Evolutionary conservation across 2,797 vertebrate species (phyloP), one percentile per base, ranked within the genome.

Genomic region (Austrolebias charrua): DNA sequence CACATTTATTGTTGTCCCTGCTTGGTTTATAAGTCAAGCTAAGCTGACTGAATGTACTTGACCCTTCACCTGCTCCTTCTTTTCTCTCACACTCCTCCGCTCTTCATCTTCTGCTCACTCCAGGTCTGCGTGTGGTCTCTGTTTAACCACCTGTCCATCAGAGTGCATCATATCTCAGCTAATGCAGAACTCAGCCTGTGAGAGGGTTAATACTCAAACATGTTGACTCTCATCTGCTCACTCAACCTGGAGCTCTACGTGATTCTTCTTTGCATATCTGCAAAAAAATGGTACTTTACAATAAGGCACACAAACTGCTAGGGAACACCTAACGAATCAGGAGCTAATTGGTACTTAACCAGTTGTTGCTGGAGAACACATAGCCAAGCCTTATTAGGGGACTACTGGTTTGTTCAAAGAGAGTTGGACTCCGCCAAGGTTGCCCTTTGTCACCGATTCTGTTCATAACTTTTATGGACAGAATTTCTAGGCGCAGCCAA

Each of bases 31-130:
- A 88, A 87, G 89, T 90, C 87, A 90, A 83, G 80, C 81, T 85
- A 82, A 86, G 76, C 79, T 86, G 84, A 85, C 78, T 88, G 81
- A 82, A 88, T 90, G 78, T 86, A 85, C 88, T 87, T 90, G 80
- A 87, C 87, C 86, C 69, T 67, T 85, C 80, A 82, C 80, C 85
- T 64, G 55, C 75, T 79, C 73, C 70, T 75, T 77, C 65, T 40
- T 88, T 79, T 79, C 74, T 82, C 63, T 73, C 50, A 63, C 53
- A 78, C 79, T 82, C 75, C 69, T 81, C 71, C 68, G 71, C 71
- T 82, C 60, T 60, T 53, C 69, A 63, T 71, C 66, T 72, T 73
- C 44, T 71, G 63, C 57, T 68, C 62, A 69, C 55, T 75, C 44
- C 65, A 71, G 63, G 38, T 73, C 62, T 82, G 79, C 53, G 84